Evolutionary conservation across 2,113 vertebrate species (phyloP).

Genomic region (Laticauda colubrina): DNA sequence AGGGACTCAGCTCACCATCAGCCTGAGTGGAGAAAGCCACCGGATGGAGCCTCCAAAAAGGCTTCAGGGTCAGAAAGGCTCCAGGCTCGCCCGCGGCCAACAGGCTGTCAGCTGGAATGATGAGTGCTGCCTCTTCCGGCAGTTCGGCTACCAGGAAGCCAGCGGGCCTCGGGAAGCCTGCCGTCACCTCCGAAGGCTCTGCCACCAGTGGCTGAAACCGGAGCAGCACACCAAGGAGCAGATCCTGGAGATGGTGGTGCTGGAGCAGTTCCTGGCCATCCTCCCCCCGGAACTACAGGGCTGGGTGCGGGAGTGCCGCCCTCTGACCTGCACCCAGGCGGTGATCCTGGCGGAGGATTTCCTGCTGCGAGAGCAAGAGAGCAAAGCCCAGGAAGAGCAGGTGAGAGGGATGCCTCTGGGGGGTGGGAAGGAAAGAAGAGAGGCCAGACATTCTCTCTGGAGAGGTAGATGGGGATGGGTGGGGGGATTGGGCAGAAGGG

Average conservation of each 20-base stretch:
- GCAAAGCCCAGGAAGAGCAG: background rate
- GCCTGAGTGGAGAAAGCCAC: background rate
- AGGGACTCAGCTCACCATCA: background rate
- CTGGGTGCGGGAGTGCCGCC: constrained; percentile 15
- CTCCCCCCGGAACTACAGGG: constrained; percentile 9
- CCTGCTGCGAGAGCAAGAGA: constrained; percentile 8
- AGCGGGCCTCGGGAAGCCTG: constrained; percentile 15
- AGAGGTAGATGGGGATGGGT: background rate
- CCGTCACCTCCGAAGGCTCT: constrained; percentile 16
- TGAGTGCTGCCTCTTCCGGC: background rate
- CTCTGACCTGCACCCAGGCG: constrained; percentile 16
- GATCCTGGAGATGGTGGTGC: constrained; percentile 22
- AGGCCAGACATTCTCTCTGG: background rate
- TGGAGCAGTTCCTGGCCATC: constrained; percentile 29
- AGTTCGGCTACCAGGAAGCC: constrained; percentile 20
- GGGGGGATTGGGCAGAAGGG: background rate
- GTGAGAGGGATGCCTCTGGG: background rate
- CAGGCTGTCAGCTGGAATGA: background rate
- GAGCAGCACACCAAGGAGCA: constrained; percentile 28
- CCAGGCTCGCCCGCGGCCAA: no score
- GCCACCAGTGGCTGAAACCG: constrained; percentile 27
- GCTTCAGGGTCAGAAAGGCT: background rate
- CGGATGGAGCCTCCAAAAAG: background rate
- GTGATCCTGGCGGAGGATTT: constrained; percentile 26
- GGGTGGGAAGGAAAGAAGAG: background rate